Base-by-base conservation (phyloP, 2,797 vertebrate species). In the Gadopsis bispinosus region DNA sequence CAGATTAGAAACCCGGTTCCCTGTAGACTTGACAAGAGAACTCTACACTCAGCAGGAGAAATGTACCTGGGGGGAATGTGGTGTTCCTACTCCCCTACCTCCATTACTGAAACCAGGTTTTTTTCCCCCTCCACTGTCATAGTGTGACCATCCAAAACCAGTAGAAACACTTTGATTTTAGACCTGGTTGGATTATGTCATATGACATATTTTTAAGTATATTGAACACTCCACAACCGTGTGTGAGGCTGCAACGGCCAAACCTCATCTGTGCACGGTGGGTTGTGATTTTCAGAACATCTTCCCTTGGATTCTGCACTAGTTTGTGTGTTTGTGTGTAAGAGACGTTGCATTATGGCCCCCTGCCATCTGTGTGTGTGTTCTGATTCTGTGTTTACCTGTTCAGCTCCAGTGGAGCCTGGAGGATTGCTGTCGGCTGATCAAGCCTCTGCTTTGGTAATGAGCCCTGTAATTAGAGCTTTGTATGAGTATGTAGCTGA, bases 381-480 rank as follows among this genome's bases (percentile, higher is more conserved):
- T 67, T 20, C 63, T 69, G 62, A 68, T 68, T 75, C 14, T 66
- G 29, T 80, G 79, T 78, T 81, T 81, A 58, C 83, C 65, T 81
- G 71, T 65, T 75, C 53, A 48, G 71, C 35, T 58, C 61, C 62
- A 68, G 33, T 58, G 31, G 22, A 51, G 75, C 62, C 55, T 19
- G 22, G 53, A 67, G 61, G 59, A 71, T 33, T 35, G 78, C 70
- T 54, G 70, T 67, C 4, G 29, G 68, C 71, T 69, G 59, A 68
- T 75, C 69, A 66, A 22, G 55, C 50, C 61, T 31, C 54, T 56
- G 66, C 61, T 67, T 66, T 55, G 41, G 55, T 71, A 71, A 80
- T 80, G 70, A 80, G 54, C 43, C 66, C 13, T 75, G 63, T 69
- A 73, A 79, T 81, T 71, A 75, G n/a, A 55, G 54, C 43, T 69